phyloP scores from a whole-genome alignment of 2,797 vertebrate species.

The Falco concolor region DNA sequence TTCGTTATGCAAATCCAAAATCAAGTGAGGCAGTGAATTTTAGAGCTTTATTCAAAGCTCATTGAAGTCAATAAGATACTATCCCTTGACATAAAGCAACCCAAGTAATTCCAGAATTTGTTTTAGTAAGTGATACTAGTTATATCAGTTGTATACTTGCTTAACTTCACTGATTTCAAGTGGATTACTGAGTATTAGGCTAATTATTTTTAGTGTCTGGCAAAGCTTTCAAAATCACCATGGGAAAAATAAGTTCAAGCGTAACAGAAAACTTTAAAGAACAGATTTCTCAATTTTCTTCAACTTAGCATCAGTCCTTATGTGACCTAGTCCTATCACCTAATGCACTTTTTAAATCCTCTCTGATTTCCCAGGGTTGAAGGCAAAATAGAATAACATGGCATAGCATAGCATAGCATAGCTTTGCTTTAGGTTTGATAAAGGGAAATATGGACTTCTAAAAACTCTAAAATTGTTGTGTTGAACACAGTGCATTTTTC shows the following conservation, averaged over 20 bases:
- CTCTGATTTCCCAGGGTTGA: neutral
- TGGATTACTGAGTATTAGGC: neutral
- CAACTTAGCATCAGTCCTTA: neutral
- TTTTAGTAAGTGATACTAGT: neutral
- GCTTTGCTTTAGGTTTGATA: neutral
- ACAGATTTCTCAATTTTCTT: slow-evolving; percentile 9
- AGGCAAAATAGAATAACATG: neutral
- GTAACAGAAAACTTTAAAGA: neutral
- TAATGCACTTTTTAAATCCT: neutral
- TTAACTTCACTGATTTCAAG: slow-evolving; percentile 14
- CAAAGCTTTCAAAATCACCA: neutral
- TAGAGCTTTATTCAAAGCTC: neutral
- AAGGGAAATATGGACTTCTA: neutral
- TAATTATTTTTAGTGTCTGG: slow-evolving; percentile 7
- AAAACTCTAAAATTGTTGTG: neutral
- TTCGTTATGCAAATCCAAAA: neutral
- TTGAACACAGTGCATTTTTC: neutral
- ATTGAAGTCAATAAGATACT: neutral
- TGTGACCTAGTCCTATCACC: neutral
- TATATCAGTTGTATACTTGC: neutral
- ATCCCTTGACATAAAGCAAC: neutral
- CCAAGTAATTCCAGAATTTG: neutral
- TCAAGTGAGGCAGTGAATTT: neutral
- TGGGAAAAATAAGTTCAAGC: slow-evolving; percentile 20
- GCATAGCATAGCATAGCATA: neutral